Evolutionary conservation across 1,140 invertebrate genomes (phyloP).

Genomic region (Hycleus phaleratus): DNA sequence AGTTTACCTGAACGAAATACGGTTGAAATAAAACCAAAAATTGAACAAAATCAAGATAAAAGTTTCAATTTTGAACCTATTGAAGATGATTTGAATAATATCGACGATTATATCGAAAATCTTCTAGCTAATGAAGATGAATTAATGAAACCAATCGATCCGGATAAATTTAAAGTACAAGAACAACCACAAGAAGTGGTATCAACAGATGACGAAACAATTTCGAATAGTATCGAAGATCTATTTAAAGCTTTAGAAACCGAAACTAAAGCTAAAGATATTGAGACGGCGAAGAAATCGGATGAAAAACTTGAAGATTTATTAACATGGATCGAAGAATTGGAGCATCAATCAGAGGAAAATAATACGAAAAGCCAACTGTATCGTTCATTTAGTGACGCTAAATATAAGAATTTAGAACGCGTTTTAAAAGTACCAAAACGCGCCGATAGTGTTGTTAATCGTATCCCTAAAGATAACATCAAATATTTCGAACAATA

Average conservation of each 20-base stretch:
- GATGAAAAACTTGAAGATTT: slow-evolving; percentile 39
- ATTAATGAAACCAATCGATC: slow-evolving; percentile 34
- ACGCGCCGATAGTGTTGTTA: slow-evolving; percentile 26
- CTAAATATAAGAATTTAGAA: slow-evolving; percentile 39
- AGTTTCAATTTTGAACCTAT: slow-evolving; percentile 38
- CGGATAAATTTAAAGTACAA: slow-evolving; percentile 17
- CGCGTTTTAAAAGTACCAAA: slow-evolving; percentile 28
- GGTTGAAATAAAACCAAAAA: slow-evolving; percentile 10
- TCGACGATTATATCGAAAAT: slow-evolving; percentile 39
- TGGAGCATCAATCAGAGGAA: slow-evolving; percentile 35
- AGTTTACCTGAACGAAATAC: slow-evolving; percentile 25
- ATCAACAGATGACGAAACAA: slow-evolving; percentile 19
- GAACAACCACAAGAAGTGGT: slow-evolving; percentile 3
- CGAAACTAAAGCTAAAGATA: slow-evolving; percentile 28
- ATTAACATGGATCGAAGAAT: slow-evolving; percentile 37
- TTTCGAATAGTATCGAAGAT: slow-evolving; percentile 38
- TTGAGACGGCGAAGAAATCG: slow-evolving; percentile 19
- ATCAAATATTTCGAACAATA: slow-evolving; percentile 35
- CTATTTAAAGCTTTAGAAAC: slow-evolving; percentile 35
- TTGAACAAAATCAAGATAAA: neutral
- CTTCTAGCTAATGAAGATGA: slow-evolving; percentile 36
- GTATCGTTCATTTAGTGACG: slow-evolving; percentile 32
- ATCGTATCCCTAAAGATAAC: slow-evolving; percentile 36
- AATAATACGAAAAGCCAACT: slow-evolving; percentile 18
- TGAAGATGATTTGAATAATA: slow-evolving; percentile 32